Evolutionary conservation across 2,113 vertebrate genomes (phyloP), one percentile per base, ranked within the genome.

Genomic region (Uria aalge): DNA sequence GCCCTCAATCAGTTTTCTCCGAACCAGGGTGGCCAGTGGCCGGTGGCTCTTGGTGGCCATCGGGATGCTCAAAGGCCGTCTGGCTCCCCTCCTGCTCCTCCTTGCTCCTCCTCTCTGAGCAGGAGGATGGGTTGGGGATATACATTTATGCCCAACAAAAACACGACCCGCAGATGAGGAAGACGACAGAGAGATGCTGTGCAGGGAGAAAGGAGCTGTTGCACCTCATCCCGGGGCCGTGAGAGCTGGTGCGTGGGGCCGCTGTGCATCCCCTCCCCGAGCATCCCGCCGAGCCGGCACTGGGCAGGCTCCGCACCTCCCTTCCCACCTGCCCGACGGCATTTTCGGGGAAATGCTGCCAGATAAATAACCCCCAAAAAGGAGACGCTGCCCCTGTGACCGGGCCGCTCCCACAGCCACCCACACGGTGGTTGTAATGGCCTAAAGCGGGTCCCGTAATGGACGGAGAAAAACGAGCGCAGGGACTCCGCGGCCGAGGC

Each of bases 211-310:
- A 74, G 66, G 52, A 53, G 11, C 24, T 50, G n/a, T 10, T 45
- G 45, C 15, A 11, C 26, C 36, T 72, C 43, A 8, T 17, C 38
- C 12, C 2, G 0, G 30, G 47, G 8, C 26, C 27, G 1, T 15
- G 74, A 40, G 6, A 91, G 27, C 32, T 2, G 1, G 5, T 8
- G 12, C 1, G 0, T 7, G 8, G 29, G 14, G 38, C 75, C 81
- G 43, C 32, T 4, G 2, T 1, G 4, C 0, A 0, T 19, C 26
- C 53, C 63, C 43, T 38, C 2, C 8, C 56, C 11, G 2, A 74
- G 55, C 57, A 76, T 32, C 32, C 45, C 71, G 22, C 20, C 3
- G 3, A 21, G 71, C n/a, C 10, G 3, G 19, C 0, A 0, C 22
- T 12, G 6, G n/a, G 50, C 40, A 36, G 86, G 13, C 15, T 53